phyloP scores from a whole-genome alignment of 37 sponge, comb jelly and placozoan species.

The Diacarnus erythraeanus region DNA sequence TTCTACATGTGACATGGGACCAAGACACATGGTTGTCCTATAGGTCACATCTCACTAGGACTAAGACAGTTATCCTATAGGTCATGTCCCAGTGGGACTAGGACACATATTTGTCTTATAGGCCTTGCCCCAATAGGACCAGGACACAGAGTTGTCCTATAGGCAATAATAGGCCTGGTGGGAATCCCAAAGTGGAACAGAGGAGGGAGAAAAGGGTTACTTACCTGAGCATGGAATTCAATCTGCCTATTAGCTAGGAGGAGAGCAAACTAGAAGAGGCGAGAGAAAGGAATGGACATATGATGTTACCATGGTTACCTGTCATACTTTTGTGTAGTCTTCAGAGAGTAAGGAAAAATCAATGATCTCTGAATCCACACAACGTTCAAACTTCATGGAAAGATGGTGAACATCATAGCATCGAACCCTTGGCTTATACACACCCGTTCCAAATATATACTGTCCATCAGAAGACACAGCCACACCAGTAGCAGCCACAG shows the following conservation, averaged over 20 bases:
- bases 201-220: not conserved
- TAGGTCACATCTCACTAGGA: no score
- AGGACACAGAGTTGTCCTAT: no score
- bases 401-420: slow-evolving; percentile 94
- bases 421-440: slow-evolving; percentile 85
- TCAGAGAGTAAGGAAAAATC: slow-evolving; percentile 83
- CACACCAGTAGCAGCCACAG: slow-evolving; percentile 68
- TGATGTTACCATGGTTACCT: not conserved
- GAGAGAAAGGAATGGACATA: not conserved
- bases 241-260: slow-evolving; percentile 82
- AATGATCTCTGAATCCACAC: slow-evolving; percentile 88
- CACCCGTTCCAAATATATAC: slow-evolving; percentile 79
- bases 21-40: no score
- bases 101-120: no score
- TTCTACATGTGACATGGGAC: no score
- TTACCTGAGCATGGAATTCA: slow-evolving; percentile 89
- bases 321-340: slow-evolving; percentile 89
- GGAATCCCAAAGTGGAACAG: no score
- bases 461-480: slow-evolving; percentile 72
- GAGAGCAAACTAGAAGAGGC: slow-evolving; percentile 60
- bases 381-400: slow-evolving; percentile 97
- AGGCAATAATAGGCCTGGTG: no score
- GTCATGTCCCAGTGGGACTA: no score
- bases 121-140: no score
- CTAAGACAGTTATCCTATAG: no score